Evolutionary conservation across 2,797 vertebrate species (phyloP).

Genomic region (Microctenopoma steveboyesi): DNA sequence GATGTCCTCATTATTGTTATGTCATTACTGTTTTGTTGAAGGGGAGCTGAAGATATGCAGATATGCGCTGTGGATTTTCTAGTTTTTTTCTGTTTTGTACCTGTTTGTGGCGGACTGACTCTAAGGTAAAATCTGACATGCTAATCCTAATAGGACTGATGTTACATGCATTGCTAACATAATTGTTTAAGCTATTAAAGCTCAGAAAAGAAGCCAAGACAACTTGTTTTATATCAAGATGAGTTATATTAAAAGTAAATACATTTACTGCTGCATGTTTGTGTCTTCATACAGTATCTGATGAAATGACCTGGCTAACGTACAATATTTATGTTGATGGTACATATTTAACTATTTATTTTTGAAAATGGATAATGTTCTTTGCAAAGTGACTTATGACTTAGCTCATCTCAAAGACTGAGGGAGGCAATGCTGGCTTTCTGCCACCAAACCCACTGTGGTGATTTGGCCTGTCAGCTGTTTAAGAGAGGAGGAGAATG

Average conservation of each 20-base stretch:
- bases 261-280: too few relatives aligned
- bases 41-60: not conserved
- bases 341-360: not conserved
- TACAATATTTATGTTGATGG: not conserved
- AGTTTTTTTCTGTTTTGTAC: not conserved
- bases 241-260: too few relatives aligned
- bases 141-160: not conserved
- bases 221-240: not conserved
- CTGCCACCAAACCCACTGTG: conserved; percentile 55
- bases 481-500: conserved; percentile 51
- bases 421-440: conserved; percentile 47
- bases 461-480: conserved; percentile 56
- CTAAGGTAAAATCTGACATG: not conserved
- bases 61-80: not conserved
- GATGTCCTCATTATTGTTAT: conserved; percentile 16
- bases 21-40: conserved; percentile 25
- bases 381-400: conserved; percentile 5
- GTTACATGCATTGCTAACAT: too few relatives aligned
- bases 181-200: not conserved
- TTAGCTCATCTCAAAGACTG: conserved; percentile 37
- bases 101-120: not conserved
- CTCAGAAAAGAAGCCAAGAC: not conserved
- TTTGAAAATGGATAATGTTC: not conserved
- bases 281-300: not conserved
- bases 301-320: not conserved